Evolutionary conservation across 23 tunicate genomes (phyloP).

Genomic region (Trididemnum miniatum): DNA sequence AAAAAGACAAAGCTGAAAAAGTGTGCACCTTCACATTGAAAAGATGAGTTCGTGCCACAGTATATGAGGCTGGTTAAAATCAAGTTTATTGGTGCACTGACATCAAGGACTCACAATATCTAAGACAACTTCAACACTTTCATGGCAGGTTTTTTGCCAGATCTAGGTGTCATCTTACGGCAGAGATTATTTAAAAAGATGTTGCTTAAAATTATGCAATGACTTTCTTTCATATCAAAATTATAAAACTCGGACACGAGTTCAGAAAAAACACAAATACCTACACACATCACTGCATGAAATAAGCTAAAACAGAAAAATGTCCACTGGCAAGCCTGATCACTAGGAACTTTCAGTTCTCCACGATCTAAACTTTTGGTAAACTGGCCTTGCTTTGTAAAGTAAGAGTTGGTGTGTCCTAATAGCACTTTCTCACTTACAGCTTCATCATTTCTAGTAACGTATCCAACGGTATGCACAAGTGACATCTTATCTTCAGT

Average conservation of each 20-base stretch:
- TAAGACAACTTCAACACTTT: slow-evolving; percentile 6
- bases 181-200: neutral
- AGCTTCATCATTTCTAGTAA: neutral
- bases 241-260: neutral
- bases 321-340: neutral
- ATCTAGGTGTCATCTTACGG: neutral
- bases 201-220: neutral
- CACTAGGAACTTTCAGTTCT: slow-evolving; percentile 1
- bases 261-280: neutral
- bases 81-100: no score
- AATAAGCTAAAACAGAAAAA: slow-evolving; percentile 2
- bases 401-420: neutral
- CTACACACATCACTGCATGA: neutral
- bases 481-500: slow-evolving; percentile 1
- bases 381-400: neutral
- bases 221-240: neutral
- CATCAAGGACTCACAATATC: no score
- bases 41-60: no score
- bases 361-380: slow-evolving; percentile 16
- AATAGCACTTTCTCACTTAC: neutral
- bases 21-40: no score
- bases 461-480: neutral
- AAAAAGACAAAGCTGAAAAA: no score
- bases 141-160: neutral
- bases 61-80: no score